Conservation (phyloP, 37 sponge, comb jelly and placozoan genomes). For the Aphrocallistes beatrix region DNA sequence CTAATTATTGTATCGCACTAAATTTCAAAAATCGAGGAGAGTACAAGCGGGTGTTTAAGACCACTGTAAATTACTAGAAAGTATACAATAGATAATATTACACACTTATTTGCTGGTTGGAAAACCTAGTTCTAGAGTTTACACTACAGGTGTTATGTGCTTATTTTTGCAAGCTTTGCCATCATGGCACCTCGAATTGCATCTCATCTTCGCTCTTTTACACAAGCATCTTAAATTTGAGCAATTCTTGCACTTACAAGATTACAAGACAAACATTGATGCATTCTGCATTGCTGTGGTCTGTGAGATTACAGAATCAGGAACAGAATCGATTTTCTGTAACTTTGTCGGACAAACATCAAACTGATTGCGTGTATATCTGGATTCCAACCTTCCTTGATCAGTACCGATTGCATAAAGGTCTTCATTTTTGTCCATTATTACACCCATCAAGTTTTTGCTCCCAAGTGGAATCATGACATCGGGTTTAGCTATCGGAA, state of each 20-base stretch:
- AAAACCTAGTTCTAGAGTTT: too few species aligned
- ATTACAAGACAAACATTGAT: background rate
- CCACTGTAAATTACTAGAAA: too few species aligned
- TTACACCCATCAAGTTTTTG: background rate
- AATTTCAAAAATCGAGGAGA: too few species aligned
- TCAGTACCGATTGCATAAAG: background rate
- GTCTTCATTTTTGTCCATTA: background rate
- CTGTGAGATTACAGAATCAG: background rate
- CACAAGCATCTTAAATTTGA: background rate
- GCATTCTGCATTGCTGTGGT: conserved; percentile 1
- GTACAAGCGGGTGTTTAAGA: too few species aligned
- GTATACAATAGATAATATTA: too few species aligned
- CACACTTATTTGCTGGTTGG: too few species aligned
- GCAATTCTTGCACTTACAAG: background rate
- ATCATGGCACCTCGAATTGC: background rate
- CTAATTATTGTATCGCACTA: too few species aligned
- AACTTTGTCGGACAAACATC: background rate
- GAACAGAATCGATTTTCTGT: background rate
- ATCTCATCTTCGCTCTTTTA: background rate
- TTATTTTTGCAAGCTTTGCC: background rate
- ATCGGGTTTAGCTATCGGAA: background rate
- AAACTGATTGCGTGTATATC: background rate
- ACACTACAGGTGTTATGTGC: too few species aligned
- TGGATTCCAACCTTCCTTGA: background rate
- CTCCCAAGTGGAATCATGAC: background rate